These are phyloP conservation scores for Sarcophaga peregrina DNA, from an alignment of 1,140 invertebrate genomes.

Conservation along the genomic window DNA sequence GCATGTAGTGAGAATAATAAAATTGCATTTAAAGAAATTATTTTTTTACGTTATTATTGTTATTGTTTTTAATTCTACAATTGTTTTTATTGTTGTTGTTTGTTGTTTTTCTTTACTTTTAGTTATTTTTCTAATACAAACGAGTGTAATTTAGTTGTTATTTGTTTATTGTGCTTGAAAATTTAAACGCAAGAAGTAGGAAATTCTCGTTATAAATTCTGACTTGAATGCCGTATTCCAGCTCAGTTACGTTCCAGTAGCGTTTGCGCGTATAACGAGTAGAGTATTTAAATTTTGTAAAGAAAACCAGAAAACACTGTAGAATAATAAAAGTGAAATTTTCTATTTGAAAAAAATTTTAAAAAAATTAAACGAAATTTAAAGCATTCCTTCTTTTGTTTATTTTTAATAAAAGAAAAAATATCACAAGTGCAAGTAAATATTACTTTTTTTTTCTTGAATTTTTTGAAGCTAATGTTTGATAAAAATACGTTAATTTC, in stretches of 20 bases:
- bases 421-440: slow-evolving; percentile 31
- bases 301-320: background rate
- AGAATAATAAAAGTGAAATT: slow-evolving; percentile 30
- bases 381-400: slow-evolving; percentile 27
- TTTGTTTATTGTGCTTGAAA: slow-evolving; percentile 7
- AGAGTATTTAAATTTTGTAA: slow-evolving; percentile 26
- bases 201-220: slow-evolving; percentile 62
- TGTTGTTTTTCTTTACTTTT: background rate
- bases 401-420: background rate
- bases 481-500: background rate
- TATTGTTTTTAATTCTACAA: background rate
- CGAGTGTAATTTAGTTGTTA: background rate
- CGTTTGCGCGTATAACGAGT: slow-evolving; percentile 59
- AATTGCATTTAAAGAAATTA: background rate
- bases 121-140: too few relatives aligned
- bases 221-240: slow-evolving; percentile 59
- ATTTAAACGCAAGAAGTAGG: background rate
- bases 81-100: background rate
- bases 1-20: background rate
- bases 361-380: slow-evolving; percentile 10
- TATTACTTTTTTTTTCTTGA: background rate
- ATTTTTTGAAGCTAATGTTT: background rate
- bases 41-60: background rate
- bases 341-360: background rate
- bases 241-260: slow-evolving; percentile 66